phyloP scores from a whole-genome alignment of 2,888 invertebrate species.

The Rhimphoctona megacephalus region DNA sequence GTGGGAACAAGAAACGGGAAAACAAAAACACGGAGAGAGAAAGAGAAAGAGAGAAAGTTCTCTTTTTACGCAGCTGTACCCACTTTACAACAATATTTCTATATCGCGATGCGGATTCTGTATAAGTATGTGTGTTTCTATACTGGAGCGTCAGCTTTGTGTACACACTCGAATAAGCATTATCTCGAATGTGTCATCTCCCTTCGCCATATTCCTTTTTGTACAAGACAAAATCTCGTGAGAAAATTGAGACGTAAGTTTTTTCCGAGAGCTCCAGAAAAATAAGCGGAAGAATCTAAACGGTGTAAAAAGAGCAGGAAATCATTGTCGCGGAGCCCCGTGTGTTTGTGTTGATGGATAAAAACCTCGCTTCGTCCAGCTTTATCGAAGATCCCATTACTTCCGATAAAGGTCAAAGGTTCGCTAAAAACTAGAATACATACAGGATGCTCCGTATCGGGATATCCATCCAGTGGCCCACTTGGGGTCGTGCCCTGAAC shows the following conservation, averaged over 20 bases:
- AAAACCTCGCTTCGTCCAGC: not conserved
- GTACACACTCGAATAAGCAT: conserved; percentile 52
- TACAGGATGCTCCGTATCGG: conserved; percentile 1
- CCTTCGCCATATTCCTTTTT: not conserved
- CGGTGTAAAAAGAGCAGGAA: conserved; percentile 29
- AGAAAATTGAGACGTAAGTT: conserved; percentile 36
- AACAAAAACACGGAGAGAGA: conserved; percentile 49
- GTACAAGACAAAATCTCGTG: conserved; percentile 30
- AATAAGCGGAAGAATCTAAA: conserved; percentile 10
- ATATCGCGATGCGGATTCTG: conserved; percentile 23
- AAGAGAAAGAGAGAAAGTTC: not conserved
- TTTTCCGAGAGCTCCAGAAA: conserved; percentile 23
- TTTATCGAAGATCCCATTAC: conserved; percentile 12
- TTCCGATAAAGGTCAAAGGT: conserved; percentile 26
- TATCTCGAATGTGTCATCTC: conserved; percentile 40
- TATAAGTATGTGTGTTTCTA: conserved; percentile 17
- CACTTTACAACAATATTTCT: conserved; percentile 16
- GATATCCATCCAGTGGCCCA: conserved; percentile 17
- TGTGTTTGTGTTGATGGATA: not conserved
- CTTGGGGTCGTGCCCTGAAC: conserved; percentile 17
- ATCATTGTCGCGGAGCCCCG: not conserved
- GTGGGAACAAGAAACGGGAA: conserved; percentile 48
- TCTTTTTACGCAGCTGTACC: conserved; percentile 29
- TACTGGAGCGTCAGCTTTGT: conserved; percentile 51
- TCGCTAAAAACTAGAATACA: conserved; percentile 18